Evolutionary conservation across 1,140 invertebrate genomes (phyloP), one percentile per base, ranked within the genome.

Genomic region (Steinernema khuongi): DNA sequence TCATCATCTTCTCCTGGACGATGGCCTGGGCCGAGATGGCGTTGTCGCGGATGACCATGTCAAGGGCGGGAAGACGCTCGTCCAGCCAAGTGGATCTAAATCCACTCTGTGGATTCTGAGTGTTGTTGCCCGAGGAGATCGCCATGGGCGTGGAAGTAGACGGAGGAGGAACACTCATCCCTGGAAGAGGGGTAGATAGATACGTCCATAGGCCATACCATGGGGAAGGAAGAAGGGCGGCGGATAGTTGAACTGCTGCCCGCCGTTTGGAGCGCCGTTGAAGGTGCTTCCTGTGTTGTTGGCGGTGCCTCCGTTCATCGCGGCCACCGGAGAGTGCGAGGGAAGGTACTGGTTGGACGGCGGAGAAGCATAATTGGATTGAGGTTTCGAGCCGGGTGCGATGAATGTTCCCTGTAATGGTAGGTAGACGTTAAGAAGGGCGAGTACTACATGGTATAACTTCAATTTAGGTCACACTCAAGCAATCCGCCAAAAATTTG

Each of bases 1-100:
- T 60, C 50, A 60, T 11, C 50, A 60, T 60, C 50, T 60, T 60
- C 50, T 60, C 50, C 50, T 60, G 50, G 19, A 60, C 50, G 19
- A 60, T 60, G 7, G 50, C 50, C 26, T 60, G 50, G 7, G 50
- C 50, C 14, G 50, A 11, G 4, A 60, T 7, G 19, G 50, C 50
- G 50, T 60, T 60, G 50, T 60, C 50, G 50, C 26, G 50, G 19
- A 60, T 60, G 50, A 60, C 50, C 11, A 60, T 11, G 22, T 60
- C 50, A 7, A 60, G 50, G 4, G 50, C 50, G 2, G 50, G 50
- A 2, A 60, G 50, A 60, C 26, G 50, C 22, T 60, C 50, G 26
- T 60, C 50, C 7, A 60, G 50, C 50, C 50, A 60, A 11, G 50
- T 60, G 4, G 50, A 60, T 2, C 50, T 7, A 26, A 60, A 60